phyloP scores from a whole-genome alignment of 2,888 invertebrate genomes.

The Bembecia ichneumoniformis region DNA sequence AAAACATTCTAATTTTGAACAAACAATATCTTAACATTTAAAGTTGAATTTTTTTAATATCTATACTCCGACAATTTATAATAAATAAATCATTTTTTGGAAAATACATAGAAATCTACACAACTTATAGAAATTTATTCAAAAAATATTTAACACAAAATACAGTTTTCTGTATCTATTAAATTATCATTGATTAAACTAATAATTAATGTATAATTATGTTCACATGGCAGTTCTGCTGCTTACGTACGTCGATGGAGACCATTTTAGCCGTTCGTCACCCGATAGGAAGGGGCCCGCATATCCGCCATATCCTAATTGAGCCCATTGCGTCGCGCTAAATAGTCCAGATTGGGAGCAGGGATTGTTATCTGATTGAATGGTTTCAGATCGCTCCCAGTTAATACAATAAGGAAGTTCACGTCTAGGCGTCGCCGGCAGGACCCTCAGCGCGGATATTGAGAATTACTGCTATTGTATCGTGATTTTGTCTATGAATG shows the following conservation, averaged over 20 bases:
- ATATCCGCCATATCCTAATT: slow-evolving; percentile 67
- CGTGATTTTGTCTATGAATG: not conserved
- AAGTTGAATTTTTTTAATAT: too few relatives aligned
- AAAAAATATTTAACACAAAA: too few relatives aligned
- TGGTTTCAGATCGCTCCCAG: slow-evolving; percentile 35
- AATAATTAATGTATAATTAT: too few relatives aligned
- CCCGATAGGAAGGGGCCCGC: slow-evolving; percentile 62
- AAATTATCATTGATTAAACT: too few relatives aligned
- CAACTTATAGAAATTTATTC: too few relatives aligned
- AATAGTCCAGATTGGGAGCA: slow-evolving; percentile 61
- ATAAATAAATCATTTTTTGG: too few relatives aligned
- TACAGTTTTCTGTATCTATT: too few relatives aligned
- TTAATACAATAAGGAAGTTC: slow-evolving; percentile 64
- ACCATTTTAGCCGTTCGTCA: slow-evolving; percentile 9
- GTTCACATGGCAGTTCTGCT: too few relatives aligned
- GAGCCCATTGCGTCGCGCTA: slow-evolving; percentile 65
- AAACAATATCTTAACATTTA: too few relatives aligned
- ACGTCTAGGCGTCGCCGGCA: slow-evolving; percentile 29
- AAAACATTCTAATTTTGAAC: too few relatives aligned
- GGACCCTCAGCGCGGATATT: slow-evolving; percentile 37
- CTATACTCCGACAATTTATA: too few relatives aligned
- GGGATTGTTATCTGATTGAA: slow-evolving; percentile 63
- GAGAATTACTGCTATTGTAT: slow-evolving; percentile 22
- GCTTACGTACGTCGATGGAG: not conserved
- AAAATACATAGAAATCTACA: too few relatives aligned